Evolutionary conservation across 2,113 vertebrate genomes (phyloP), one percentile per base, ranked within the genome.

Genomic region (Coptodon rendalli): DNA sequence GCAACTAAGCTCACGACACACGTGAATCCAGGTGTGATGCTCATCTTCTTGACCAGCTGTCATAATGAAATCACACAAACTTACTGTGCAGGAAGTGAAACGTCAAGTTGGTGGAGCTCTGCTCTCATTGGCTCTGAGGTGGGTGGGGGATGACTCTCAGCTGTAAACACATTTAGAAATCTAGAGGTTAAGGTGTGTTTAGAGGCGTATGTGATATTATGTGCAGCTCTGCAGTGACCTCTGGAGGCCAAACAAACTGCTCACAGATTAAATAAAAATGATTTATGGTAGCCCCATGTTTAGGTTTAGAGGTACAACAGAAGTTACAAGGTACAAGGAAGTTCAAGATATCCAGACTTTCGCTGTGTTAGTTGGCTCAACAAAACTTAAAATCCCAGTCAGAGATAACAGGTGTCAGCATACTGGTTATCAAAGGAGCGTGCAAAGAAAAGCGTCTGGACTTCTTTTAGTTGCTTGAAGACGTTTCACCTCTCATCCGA

Each of bases 41-140:
- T 76, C 16, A 50, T 31, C 34, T 19, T 14, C 61, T 43, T 24
- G 3, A 54, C 61, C 61, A 40, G 5, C 40, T 85, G 29, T n/a
- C 14, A 48, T 31, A 34, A 83, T 22, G 0, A 61, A 27, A 71
- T 63, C 17, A 31, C 6, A 14, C 14, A 48, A 56, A 84, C 95
- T 96, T 87, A 96, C 96, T 59, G 68, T 45, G 86, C 85, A 83
- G 92, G 82, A 84, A 31, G 76, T 9, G 91, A 83, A 13, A 71
- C 7, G 2, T 80, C 22, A 2, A 92, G 79, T 29, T n/a, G 66
- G 13, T 86, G 88, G 14, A 34, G 73, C 83, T 94, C 89, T 9
- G 45, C 48, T 86, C 57, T 93, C 22, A 94, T 59, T 91, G 92
- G 89, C n/a, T 89, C 34, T 43, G 57, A 6, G 9, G 63, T 9